Conservation (phyloP, 2,797 vertebrate species). For the Bufotes viridis region DNA sequence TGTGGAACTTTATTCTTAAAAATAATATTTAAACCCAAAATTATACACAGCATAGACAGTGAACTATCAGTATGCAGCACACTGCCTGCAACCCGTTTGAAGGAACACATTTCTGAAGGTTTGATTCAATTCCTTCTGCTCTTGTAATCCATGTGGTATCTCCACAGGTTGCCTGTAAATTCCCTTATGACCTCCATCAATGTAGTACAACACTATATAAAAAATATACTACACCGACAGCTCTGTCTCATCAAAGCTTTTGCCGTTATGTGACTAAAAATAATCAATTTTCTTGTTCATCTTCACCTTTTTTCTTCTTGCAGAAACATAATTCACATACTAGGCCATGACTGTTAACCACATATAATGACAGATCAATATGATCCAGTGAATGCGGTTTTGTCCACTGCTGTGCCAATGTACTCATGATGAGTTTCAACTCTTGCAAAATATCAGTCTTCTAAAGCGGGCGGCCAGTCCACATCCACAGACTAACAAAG, state of each 20-base stretch:
- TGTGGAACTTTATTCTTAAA: neutral
- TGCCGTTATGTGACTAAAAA: neutral
- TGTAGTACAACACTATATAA: neutral
- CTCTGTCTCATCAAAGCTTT: neutral
- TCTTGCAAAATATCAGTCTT: slow-evolving; percentile 73
- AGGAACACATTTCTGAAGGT: neutral
- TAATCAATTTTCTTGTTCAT: neutral
- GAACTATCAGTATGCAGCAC: neutral
- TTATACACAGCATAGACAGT: neutral
- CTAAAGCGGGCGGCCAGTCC: slow-evolving; percentile 92
- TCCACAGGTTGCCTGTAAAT: neutral
- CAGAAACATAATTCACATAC: neutral
- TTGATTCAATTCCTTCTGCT: neutral
- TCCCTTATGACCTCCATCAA: neutral
- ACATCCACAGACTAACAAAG: slow-evolving; percentile 90
- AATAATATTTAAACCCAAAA: neutral
- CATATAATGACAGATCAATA: slow-evolving; percentile 70
- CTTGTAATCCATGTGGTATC: neutral
- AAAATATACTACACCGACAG: neutral
- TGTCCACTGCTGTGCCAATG: slow-evolving; percentile 31
- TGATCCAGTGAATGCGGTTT: slow-evolving; percentile 69
- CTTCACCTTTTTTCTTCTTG: neutral
- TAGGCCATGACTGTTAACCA: neutral
- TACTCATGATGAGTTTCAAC: neutral
- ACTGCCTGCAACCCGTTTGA: neutral